Percentiles rank a stretch among this genome's conserved stretches.
These are phyloP conservation scores for Zygaena filipendulae DNA, from an alignment of 2,888 invertebrate genomes.

Conservation along the genomic window DNA sequence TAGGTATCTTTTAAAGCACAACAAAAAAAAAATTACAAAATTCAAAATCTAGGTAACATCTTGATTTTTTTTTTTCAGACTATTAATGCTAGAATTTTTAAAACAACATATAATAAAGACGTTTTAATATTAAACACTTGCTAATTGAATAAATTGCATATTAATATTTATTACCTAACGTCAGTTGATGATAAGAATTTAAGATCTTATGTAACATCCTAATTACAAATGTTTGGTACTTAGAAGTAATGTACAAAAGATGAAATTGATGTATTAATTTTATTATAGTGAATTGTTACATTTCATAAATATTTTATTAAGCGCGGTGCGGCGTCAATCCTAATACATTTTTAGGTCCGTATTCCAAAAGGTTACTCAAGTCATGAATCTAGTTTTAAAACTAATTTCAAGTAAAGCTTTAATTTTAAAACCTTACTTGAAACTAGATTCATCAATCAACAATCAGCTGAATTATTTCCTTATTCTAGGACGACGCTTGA, in stretches of 20 bases:
- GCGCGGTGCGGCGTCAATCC: no score
- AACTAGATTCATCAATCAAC: no score
- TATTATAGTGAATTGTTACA: constrained; percentile 55
- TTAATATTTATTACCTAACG: constrained; percentile 8
- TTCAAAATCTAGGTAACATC: constrained; percentile 27
- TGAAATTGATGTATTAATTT: constrained; percentile 51
- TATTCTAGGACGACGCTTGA: no score
- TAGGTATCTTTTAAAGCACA: constrained; percentile 1
- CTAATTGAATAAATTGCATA: constrained; percentile 7
- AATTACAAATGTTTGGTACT: constrained; percentile 42
- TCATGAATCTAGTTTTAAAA: no score
- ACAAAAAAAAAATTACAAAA: constrained; percentile 4
- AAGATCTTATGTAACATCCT: constrained; percentile 8
- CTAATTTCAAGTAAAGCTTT: no score
- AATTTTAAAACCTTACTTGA: no score
- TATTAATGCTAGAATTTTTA: constrained; percentile 32
- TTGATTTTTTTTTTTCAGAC: constrained; percentile 34
- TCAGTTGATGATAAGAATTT: constrained; percentile 6
- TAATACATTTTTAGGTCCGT: no score
- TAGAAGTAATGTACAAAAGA: constrained; percentile 52
- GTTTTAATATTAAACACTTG: not conserved
- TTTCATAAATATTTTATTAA: no score
- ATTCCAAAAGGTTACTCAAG: no score
- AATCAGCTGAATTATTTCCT: no score
- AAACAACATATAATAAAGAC: constrained; percentile 6